These are phyloP conservation scores for Drosophila obscura DNA, from an alignment of 1,140 invertebrate species.

Conservation along the genomic window DNA sequence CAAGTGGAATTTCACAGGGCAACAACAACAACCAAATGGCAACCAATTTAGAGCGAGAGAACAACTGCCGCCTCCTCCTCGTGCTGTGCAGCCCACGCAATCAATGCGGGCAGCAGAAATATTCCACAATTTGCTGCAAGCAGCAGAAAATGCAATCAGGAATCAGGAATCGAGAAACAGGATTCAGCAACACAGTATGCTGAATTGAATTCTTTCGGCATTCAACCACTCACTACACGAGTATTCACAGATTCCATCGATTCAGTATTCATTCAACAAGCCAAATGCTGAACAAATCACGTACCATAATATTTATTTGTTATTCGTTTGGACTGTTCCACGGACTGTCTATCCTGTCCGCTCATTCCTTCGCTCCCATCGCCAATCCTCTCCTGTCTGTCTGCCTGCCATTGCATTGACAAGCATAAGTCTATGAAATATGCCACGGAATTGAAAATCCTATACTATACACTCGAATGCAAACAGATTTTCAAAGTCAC, in stretches of 20 bases:
- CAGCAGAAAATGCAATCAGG: conserved; percentile 63
- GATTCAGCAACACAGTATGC: neutral
- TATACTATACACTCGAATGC: conserved; percentile 27
- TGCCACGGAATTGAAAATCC: conserved; percentile 36
- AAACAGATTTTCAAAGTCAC: conserved; percentile 75
- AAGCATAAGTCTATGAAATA: conserved; percentile 61
- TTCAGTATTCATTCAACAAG: conserved; percentile 24
- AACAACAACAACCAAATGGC: conserved; percentile 43
- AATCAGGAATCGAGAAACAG: conserved; percentile 20
- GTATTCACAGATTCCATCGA: too few relatives aligned
- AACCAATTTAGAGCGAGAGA: conserved; percentile 41
- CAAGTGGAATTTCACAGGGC: conserved; percentile 44
- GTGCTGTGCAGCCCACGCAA: conserved; percentile 46
- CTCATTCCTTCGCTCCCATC: neutral
- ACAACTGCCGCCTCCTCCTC: too few relatives aligned
- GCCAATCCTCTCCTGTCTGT: neutral
- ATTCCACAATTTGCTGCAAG: conserved; percentile 51
- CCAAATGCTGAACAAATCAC: conserved; percentile 68
- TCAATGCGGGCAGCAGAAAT: conserved; percentile 51
- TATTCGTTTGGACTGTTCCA: conserved; percentile 39
- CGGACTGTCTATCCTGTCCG: neutral
- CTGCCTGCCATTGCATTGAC: conserved; percentile 38
- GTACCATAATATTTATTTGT: conserved; percentile 77
- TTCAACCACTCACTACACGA: too few relatives aligned
- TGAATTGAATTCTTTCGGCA: conserved; percentile 26